Base-by-base conservation (phyloP, 2,888 invertebrate genomes). In the Carterocephalus palaemon region DNA sequence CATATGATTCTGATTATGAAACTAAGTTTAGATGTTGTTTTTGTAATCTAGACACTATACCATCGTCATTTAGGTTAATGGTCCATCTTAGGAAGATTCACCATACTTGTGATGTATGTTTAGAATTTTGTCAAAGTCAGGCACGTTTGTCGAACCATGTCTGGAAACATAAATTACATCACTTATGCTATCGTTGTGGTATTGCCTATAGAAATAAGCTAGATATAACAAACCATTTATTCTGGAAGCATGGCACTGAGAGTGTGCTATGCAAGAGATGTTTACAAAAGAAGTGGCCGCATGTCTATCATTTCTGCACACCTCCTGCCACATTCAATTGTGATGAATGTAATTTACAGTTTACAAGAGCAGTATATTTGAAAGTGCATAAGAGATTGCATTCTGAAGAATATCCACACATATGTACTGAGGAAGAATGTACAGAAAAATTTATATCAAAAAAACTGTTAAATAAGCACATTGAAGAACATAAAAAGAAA, bases 221-320 rank as follows among this genome's bases (percentile, higher is more conserved):
- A 41, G 95, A 95, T 64, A 96, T 95, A 47, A 94, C 94, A 8
- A 94, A 95, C 66, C 96, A 96, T 81, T 83, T 96, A 43, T 95
- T 95, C 71, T 96, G 96, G 95, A 96, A 96, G 74, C 96, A 96
- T 73, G 95, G 95, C 12, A 95, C 95, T 1, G 95, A 96, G 67
- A 95, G 95, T 76, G 92, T 94, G 2, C 76, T 92, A 20, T 96
- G 96, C 68, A 95, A 95, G 71, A 92, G 90, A 63, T 96, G 96
- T 71, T 75, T 95, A 38, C 95, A 95, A 64, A 96, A 95, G 67
- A 95, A 95, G 62, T 96, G 96, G 96, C 95, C 95, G 0, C 95
- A 96, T 74, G 93, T 95, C 3, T 96, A 95, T 80, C 96, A 96
- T 70, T 96, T 96, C 64, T 96, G 96, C 70, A 90, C 93, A 53